phyloP scores from a whole-genome alignment of 2,113 vertebrate genomes.

The Phaetusa simplex region DNA sequence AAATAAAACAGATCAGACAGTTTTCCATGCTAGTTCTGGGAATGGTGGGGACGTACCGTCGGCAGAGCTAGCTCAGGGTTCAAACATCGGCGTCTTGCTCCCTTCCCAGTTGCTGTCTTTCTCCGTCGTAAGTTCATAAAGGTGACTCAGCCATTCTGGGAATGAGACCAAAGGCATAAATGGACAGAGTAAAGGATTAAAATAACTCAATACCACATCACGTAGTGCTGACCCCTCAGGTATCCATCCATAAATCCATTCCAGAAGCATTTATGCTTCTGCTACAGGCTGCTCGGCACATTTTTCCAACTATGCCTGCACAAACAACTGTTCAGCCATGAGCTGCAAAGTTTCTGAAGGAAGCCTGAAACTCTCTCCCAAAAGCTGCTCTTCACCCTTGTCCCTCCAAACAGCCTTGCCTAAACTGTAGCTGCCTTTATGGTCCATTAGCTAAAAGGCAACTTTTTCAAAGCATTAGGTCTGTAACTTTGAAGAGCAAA shows the following conservation, averaged over 20 bases:
- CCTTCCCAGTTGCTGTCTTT: background rate
- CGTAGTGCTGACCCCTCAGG: slow-evolving; percentile 37
- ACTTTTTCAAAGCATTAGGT: background rate
- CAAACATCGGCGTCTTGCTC: rapidly evolving
- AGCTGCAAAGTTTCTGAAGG: background rate
- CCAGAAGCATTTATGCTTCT: background rate
- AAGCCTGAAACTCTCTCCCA: background rate
- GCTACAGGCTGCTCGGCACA: background rate
- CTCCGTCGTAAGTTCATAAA: background rate
- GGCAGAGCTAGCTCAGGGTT: background rate
- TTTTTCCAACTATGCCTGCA: background rate
- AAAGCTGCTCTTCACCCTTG: background rate
- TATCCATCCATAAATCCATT: slow-evolving; percentile 25
- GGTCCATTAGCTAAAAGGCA: background rate
- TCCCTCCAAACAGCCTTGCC: background rate
- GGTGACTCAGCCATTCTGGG: slow-evolving; percentile 46
- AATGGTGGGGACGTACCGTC: rapidly evolving
- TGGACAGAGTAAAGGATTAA: slow-evolving; percentile 29
- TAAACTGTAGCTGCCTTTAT: background rate
- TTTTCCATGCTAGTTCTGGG: background rate
- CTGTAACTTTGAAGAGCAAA: slow-evolving; percentile 36
- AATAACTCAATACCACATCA: slow-evolving; percentile 21
- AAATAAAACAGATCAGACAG: background rate
- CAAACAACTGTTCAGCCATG: background rate
- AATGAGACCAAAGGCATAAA: slow-evolving; percentile 47